Evolutionary conservation across 2,113 vertebrate species (phyloP), one percentile per base, ranked within the genome.

Genomic region (Cryptoleucopteryx plumbea): DNA sequence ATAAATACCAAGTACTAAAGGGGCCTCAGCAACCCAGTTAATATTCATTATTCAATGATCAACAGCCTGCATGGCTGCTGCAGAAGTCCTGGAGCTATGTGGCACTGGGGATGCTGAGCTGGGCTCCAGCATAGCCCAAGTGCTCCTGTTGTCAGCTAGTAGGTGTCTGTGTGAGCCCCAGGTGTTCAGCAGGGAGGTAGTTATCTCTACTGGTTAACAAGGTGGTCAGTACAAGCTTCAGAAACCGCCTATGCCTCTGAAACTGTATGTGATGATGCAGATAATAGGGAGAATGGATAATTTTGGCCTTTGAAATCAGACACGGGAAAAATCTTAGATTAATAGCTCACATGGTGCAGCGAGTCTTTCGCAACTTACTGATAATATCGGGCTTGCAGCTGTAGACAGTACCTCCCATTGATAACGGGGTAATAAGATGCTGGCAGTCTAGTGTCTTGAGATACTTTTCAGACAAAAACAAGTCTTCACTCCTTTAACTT

Each of bases 341-440:
- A 58, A 32, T 43, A 58, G 20, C 38, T 82, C 18, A 31, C 1
- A 0, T 20, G 25, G 34, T 88, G 11, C 58, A 52, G 82, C 34
- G 52, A 14, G 25, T 50, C 23, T 36, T 53, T 55, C 27, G 45
- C 26, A 45, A 2, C 3, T 40, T 38, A 26, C 18, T 32, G 56
- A 32, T 34, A 26, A 31, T 32, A 32, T 0, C 0, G 0, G 75
- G 45, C n/a, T 61, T 79, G 50, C 5, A 3, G 68, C 36, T 72
- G 55, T 23, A 50, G 53, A 47, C 43, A 38, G 9, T 63, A 32
- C 45, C 21, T 81, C 4, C 10, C 20, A 78, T 50, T 43, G 38
- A 23, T 71, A 71, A n/a, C 31, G 26, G 36, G 16, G 20, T 29
- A 66, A 42, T 48, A 55, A 75, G 22, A 22, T 56, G 45, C 53